These are phyloP conservation scores for Schizopygopsis malacanthus DNA, from an alignment of 2,797 vertebrate genomes.

Conservation along the genomic window DNA sequence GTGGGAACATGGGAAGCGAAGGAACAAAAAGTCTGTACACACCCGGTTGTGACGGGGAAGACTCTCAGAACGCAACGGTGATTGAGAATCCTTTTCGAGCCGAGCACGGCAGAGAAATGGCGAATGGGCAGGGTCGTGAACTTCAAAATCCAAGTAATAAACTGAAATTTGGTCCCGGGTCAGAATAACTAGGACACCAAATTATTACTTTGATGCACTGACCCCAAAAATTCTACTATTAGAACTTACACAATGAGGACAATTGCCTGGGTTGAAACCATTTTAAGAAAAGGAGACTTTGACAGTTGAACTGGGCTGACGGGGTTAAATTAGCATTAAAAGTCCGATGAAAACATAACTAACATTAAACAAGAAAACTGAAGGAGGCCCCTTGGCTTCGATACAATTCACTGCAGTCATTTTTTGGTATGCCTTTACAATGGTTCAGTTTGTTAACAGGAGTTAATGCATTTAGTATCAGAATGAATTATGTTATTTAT, in stretches of 20 bases:
- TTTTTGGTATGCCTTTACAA: not conserved
- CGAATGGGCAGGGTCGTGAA: constrained; percentile 69
- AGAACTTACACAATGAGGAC: not conserved
- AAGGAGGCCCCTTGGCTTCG: not conserved
- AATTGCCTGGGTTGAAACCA: not conserved
- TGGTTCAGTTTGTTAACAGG: not conserved
- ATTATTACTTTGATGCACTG: not conserved
- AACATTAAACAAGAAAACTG: not conserved
- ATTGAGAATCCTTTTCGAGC: constrained; percentile 70
- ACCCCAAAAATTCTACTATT: not conserved
- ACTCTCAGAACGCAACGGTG: constrained; percentile 67
- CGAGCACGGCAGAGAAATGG: constrained; percentile 45
- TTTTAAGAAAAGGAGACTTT: not conserved
- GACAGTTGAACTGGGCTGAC: not conserved
- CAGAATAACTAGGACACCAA: constrained; percentile 50
- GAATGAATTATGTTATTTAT: not conserved
- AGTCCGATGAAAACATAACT: not conserved
- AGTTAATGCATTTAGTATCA: not conserved
- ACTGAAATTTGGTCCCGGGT: constrained; percentile 61
- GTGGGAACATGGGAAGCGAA: constrained; percentile 47
- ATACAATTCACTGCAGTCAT: not conserved
- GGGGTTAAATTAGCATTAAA: not conserved
- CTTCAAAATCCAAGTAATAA: constrained; percentile 63
- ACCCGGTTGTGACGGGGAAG: constrained; percentile 59
- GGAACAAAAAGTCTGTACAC: constrained; percentile 63